Evolutionary conservation across 1,140 invertebrate genomes (phyloP).

Genomic region (Tetramorium alpestre): DNA sequence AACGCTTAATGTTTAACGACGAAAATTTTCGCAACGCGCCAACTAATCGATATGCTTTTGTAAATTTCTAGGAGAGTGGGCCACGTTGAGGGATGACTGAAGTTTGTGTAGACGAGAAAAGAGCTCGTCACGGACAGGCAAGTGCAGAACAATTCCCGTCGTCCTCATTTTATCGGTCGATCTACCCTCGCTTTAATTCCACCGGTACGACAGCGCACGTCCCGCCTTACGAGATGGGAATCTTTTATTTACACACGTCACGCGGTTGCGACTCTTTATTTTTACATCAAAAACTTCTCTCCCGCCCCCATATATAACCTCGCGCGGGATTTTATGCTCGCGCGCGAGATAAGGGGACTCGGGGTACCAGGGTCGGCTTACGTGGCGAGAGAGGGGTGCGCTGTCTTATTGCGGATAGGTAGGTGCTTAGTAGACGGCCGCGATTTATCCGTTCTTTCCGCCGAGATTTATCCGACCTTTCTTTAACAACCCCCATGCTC

Average conservation of each 20-base stretch:
- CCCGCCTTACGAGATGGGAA: not conserved
- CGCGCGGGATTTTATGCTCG: constrained; percentile 8
- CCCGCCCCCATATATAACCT: not conserved
- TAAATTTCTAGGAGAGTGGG: constrained; percentile 15
- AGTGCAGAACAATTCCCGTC: constrained; percentile 38
- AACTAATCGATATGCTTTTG: constrained; percentile 32
- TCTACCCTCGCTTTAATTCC: constrained; percentile 44
- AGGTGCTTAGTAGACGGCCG: constrained; percentile 27
- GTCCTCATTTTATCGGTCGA: constrained; percentile 34
- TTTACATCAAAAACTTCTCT: constrained; percentile 31
- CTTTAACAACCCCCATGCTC: not conserved
- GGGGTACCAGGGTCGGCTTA: constrained; percentile 9
- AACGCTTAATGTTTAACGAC: not conserved
- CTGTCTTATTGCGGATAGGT: constrained; percentile 45
- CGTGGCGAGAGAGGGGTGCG: not conserved
- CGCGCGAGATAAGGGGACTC: not conserved
- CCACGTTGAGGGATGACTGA: constrained; percentile 1
- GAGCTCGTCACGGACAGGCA: constrained; percentile 17
- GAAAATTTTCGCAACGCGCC: not conserved
- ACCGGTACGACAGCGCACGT: not conserved
- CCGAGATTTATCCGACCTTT: constrained; percentile 50
- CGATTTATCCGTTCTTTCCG: constrained; percentile 58
- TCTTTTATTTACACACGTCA: constrained; percentile 48
- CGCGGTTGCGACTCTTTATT: constrained; percentile 22
- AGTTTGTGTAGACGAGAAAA: constrained; percentile 12